Evolutionary conservation across 35 echinoderm and acorn worm species (phyloP).

Genomic region (Eucidaris tribuloides): DNA sequence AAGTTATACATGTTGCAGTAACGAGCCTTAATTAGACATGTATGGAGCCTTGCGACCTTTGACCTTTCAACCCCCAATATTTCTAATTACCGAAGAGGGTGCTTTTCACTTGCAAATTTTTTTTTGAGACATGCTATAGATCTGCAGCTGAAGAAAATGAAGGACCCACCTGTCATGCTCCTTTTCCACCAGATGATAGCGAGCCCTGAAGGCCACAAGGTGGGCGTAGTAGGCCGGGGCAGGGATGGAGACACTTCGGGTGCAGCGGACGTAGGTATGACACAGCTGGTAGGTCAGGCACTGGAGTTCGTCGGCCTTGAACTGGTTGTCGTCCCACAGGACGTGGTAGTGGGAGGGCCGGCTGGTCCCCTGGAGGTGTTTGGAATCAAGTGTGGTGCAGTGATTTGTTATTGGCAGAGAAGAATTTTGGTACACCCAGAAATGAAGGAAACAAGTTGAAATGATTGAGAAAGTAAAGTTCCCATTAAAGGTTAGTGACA

Average conservation of each 20-base stretch:
- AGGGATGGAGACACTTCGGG: conserved; percentile 93
- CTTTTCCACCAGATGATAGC: conserved; percentile 98
- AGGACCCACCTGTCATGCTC: conserved; percentile 78
- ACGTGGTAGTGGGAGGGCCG: conserved; percentile 99
- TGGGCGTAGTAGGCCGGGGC: conserved; percentile 99
- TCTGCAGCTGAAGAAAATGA: no score
- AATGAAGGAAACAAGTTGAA: no score
- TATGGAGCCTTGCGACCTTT: no score
- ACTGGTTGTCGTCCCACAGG: conserved; percentile 95
- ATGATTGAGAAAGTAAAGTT: no score
- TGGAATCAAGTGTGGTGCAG: no score
- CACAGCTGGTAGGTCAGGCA: conserved; percentile 97
- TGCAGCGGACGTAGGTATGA: conserved; percentile 97
- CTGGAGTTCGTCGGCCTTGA: conserved; percentile 95
- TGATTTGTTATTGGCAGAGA: no score
- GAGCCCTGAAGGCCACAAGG: conserved; percentile 96
- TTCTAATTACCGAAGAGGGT: background rate
- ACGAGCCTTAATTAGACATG: background rate
- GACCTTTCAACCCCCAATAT: no score
- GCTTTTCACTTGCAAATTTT: background rate
- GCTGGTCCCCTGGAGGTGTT: conserved; percentile 77
- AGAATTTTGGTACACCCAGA: no score
- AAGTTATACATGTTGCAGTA: background rate
- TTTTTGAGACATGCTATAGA: background rate
- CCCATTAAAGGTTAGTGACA: no score